Percentiles rank a stretch among this genome's conserved stretches.
Conservation (phyloP, 2,797 vertebrate genomes). For the Oreonectes daqikongensis region DNA sequence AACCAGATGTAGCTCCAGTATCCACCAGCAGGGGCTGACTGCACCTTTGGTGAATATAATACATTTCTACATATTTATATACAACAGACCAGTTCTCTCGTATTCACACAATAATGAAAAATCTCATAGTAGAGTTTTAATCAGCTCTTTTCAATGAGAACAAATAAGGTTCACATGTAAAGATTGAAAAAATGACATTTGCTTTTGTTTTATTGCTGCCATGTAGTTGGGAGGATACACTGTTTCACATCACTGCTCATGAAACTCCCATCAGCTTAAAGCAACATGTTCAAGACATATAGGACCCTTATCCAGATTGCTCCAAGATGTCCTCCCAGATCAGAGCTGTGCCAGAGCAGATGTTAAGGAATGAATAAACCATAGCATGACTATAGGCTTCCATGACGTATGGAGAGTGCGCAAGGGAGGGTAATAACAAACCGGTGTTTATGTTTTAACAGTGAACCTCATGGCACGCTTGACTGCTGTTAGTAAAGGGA, state of each 20-base stretch:
- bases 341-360: constrained; percentile 67
- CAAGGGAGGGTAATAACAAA: constrained; percentile 51
- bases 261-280: constrained; percentile 39
- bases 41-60: neutral
- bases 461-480: constrained; percentile 37
- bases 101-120: constrained; percentile 14
- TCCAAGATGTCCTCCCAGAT: constrained; percentile 63
- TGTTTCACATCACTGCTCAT: constrained; percentile 19
- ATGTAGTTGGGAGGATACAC: constrained; percentile 34
- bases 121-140: neutral
- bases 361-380: constrained; percentile 61
- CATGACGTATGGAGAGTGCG: constrained; percentile 7
- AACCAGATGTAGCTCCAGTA: neutral
- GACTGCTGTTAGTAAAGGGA: constrained; percentile 61
- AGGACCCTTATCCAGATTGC: constrained; percentile 53
- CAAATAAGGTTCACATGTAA: constrained; percentile 29
- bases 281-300: constrained; percentile 47
- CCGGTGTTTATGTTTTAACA: constrained; percentile 52
- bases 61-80: neutral
- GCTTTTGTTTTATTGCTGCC: constrained; percentile 31
- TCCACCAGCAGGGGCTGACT: neutral
- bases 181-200: constrained; percentile 48
- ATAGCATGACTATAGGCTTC: constrained; percentile 54
- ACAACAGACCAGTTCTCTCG: neutral
- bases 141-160: constrained; percentile 10